phyloP scores from a whole-genome alignment of 2,888 invertebrate species.

The Spatulosminthurus flaviceps region DNA sequence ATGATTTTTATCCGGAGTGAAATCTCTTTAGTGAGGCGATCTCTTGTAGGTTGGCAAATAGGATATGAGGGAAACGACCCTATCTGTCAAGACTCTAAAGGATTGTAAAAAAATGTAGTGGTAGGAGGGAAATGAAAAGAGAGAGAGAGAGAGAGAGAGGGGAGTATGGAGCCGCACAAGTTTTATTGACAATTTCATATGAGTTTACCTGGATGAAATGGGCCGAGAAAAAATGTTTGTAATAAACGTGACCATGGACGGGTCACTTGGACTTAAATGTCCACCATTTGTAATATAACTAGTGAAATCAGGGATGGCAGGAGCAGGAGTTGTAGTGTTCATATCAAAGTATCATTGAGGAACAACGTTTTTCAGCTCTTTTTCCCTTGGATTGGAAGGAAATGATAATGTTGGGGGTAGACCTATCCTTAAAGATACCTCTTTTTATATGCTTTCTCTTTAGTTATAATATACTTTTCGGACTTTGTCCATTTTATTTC shows the following conservation, averaged over 20 bases:
- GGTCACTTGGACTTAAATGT: constrained; percentile 25
- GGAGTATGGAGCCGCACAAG: background rate
- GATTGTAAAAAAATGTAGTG: background rate
- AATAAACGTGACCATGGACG: constrained; percentile 24
- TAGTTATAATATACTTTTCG: no score
- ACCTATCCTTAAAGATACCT: background rate
- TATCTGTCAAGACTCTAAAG: background rate
- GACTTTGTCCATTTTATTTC: no score
- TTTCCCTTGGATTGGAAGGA: background rate
- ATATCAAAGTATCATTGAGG: background rate
- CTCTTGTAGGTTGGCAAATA: background rate
- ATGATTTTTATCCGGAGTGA: background rate
- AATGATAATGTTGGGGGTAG: constrained; percentile 8
- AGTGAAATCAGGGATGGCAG: background rate
- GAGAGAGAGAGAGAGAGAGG: no score
- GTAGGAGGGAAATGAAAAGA: constrained; percentile 11
- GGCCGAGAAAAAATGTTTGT: background rate
- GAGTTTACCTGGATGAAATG: constrained; percentile 8
- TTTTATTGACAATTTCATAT: background rate
- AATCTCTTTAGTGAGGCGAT: background rate
- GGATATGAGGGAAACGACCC: background rate
- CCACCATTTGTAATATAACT: constrained; percentile 18
- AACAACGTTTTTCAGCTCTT: background rate
- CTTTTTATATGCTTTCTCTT: no score
- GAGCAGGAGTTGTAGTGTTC: background rate